phyloP scores from a whole-genome alignment of 2,888 invertebrate genomes.

The Spilarctia lutea region DNA sequence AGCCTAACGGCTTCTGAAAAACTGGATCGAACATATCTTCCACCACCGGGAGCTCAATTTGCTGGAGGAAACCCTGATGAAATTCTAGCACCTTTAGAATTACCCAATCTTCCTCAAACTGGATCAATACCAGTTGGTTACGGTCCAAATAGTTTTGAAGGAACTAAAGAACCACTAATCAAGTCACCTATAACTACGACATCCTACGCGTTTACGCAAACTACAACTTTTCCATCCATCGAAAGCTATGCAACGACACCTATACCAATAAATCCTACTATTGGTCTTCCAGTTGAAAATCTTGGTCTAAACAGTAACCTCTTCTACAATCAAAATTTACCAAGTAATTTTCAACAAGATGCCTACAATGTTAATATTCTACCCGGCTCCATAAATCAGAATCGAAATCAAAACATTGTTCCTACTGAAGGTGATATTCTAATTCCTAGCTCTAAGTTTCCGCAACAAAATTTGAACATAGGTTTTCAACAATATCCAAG shows the following conservation, averaged over 20 bases:
- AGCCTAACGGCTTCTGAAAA: constrained; percentile 66
- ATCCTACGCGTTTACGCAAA: constrained; percentile 64
- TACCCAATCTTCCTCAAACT: constrained; percentile 47
- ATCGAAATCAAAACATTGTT: neutral
- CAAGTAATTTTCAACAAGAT: constrained; percentile 10
- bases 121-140: constrained; percentile 23
- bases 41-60: constrained; percentile 70
- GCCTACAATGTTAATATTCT: constrained; percentile 13
- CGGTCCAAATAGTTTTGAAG: neutral
- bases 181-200: constrained; percentile 52
- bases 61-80: constrained; percentile 68
- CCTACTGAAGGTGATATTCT: neutral
- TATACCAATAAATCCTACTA: constrained; percentile 31
- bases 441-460: constrained; percentile 3
- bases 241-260: constrained; percentile 43
- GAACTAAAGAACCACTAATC: constrained; percentile 12
- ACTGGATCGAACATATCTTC: constrained; percentile 71
- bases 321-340: constrained; percentile 10
- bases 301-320: constrained; percentile 13
- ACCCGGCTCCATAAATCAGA: constrained; percentile 8
- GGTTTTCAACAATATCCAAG: neutral
- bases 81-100: constrained; percentile 64
- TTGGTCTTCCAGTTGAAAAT: constrained; percentile 33
- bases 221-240: constrained; percentile 59
- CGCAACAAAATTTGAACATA: neutral